Percentiles rank a stretch among this genome's conserved stretches.
Conservation (phyloP, 2,113 vertebrate genomes). For the Hippocampus guttulatus region DNA sequence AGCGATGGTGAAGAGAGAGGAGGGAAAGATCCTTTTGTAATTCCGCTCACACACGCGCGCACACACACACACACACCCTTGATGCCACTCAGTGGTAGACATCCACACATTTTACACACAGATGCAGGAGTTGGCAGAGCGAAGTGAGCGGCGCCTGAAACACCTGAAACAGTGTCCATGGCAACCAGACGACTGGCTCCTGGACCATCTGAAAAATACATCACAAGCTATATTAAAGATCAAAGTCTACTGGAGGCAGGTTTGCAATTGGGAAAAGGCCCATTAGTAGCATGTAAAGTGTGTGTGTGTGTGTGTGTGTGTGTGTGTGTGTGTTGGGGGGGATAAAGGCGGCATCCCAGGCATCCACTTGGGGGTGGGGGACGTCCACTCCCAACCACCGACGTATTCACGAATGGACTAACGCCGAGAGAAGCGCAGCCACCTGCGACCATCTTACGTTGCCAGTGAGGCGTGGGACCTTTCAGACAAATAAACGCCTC, state of each 20-base stretch:
- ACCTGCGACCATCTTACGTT: no score
- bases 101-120: conserved; percentile 8
- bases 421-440: no score
- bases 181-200: conserved; percentile 43
- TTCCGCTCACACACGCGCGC: conserved; percentile 18
- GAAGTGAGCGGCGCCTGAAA: conserved; percentile 30
- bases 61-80: conserved; percentile 19
- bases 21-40: neutral
- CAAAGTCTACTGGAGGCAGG: neutral
- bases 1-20: neutral
- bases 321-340: no score
- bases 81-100: conserved; percentile 14
- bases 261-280: neutral
- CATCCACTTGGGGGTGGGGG: no score
- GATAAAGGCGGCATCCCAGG: no score
- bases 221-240: neutral
- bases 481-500: no score
- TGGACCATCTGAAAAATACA: conserved; percentile 1
- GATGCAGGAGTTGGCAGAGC: conserved; percentile 27
- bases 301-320: no score
- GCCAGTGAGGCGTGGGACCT: no score
- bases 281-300: no score
- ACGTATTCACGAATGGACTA: no score
- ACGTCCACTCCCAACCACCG: no score
- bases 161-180: conserved; percentile 55